phyloP scores from a whole-genome alignment of 2,888 invertebrate genomes.

The Odontothrips loti region DNA sequence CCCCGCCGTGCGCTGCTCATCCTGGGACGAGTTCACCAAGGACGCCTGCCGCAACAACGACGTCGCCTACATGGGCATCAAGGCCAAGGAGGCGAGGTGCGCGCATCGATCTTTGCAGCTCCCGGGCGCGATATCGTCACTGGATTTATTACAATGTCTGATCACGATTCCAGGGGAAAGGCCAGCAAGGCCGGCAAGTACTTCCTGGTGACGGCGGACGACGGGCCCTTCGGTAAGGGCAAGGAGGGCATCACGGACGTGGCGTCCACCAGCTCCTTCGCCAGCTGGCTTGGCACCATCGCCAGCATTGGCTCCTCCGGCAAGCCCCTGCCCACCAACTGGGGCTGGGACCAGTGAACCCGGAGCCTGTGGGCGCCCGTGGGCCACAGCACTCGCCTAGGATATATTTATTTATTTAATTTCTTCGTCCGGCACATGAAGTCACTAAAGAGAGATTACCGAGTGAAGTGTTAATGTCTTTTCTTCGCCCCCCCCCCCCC shows the following conservation, averaged over 20 bases:
- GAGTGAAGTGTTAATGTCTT: too few species aligned
- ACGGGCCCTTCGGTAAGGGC: not conserved
- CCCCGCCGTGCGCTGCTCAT: slow-evolving; percentile 15
- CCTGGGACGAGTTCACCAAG: slow-evolving; percentile 25
- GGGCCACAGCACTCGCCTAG: too few species aligned
- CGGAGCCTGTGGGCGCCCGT: too few species aligned
- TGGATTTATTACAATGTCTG: too few species aligned
- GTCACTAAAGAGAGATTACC: too few species aligned
- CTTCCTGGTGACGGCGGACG: not conserved
- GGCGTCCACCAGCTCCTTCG: not conserved
- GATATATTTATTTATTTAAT: too few species aligned
- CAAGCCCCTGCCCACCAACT: not conserved
- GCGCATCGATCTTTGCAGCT: too few species aligned
- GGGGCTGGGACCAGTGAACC: not conserved
- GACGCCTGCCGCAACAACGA: not conserved
- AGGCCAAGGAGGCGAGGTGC: not conserved
- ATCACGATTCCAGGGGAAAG: too few species aligned
- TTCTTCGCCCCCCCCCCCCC: too few species aligned
- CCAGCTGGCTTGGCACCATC: not conserved
- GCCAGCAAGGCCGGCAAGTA: not conserved
- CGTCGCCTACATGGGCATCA: slow-evolving; percentile 29
- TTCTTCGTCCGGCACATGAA: too few species aligned
- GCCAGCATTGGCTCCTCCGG: not conserved
- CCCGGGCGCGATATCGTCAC: too few species aligned
- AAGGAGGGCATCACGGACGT: not conserved